Evolutionary conservation across 2,888 invertebrate genomes (phyloP), one percentile per base, ranked within the genome.

Genomic region (Cepaea hortensis): DNA sequence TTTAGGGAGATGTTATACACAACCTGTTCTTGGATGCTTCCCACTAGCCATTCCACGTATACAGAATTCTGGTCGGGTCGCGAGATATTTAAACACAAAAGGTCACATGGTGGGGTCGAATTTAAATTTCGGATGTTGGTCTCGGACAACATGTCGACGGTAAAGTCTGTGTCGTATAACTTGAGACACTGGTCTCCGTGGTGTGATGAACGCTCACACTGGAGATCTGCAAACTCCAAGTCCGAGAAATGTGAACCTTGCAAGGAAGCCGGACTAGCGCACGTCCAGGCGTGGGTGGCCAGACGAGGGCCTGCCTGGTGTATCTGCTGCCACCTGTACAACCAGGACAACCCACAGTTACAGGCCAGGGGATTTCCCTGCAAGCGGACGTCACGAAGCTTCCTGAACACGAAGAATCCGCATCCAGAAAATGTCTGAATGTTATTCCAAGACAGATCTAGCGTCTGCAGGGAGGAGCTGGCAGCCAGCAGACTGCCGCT

Each of bases 71-170:
- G 0, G 18, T 76, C 55, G 11, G n/a, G 75, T n/a, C 46, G n/a
- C 2, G 84, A 35, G 13, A 76, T 76, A 62, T 84, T 76, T 7
- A 84, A 50, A 61, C 75, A 73, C 11, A 83, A 23, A 4, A n/a
- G 15, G 55, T 46, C 88, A 85, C 35, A 79, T 6, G 68, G 77
- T 83, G 6, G 46, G 68, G 55, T 82, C n/a, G 15, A 86, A 62
- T 68, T 81, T 72, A 13, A 81, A 61, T n/a, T 88, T 70, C 77
- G 83, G 77, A 77, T 90, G 88, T 61, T 87, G 46, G 65, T 81
- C 0, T 77, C n/a, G 6, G 7, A 20, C 55, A 35, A 20, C 11
- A 46, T 46, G 72, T 23, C 23, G 68, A n/a, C n/a, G n/a, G 72
- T 4, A 11, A 72, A 11, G 5, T 4, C 5, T 0, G 23, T 61